Percentiles rank a stretch among this genome's conserved stretches.
phyloP scores from a whole-genome alignment of 1,140 invertebrate species.

The Ceratitis capitata region DNA sequence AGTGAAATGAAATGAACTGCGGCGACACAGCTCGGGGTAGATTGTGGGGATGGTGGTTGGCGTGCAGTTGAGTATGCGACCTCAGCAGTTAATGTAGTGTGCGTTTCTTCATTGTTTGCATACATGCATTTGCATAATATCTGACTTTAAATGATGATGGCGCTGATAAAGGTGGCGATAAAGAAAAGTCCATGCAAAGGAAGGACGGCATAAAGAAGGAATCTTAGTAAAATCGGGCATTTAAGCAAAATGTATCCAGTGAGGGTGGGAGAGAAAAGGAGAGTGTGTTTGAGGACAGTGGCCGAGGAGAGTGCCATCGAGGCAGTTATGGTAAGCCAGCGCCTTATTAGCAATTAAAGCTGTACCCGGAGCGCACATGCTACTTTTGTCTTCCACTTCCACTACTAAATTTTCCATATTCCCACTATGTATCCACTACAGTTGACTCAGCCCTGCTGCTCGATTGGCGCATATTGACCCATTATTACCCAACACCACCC shows the following conservation, averaged over 20 bases:
- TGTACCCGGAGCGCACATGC: background rate
- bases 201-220: too few relatives aligned
- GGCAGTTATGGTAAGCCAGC: too few relatives aligned
- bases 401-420: background rate
- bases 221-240: too few relatives aligned
- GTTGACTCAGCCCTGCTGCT: background rate
- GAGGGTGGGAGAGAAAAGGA: too few relatives aligned
- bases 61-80: too few relatives aligned
- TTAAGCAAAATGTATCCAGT: too few relatives aligned
- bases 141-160: background rate
- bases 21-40: background rate
- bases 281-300: too few relatives aligned
- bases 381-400: background rate
- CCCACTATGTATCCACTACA: background rate
- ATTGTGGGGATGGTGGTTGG: too few relatives aligned
- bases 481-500: background rate
- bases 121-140: conserved; percentile 33
- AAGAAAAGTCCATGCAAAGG: background rate
- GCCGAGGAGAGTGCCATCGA: too few relatives aligned
- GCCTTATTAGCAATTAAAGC: background rate
- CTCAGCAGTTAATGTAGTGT: too few relatives aligned
- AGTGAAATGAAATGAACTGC: conserved; percentile 28
- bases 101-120: background rate
- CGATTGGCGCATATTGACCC: background rate
- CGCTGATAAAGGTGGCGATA: background rate